Conservation (phyloP, 1,140 invertebrate species). For the Neelides sp. region DNA sequence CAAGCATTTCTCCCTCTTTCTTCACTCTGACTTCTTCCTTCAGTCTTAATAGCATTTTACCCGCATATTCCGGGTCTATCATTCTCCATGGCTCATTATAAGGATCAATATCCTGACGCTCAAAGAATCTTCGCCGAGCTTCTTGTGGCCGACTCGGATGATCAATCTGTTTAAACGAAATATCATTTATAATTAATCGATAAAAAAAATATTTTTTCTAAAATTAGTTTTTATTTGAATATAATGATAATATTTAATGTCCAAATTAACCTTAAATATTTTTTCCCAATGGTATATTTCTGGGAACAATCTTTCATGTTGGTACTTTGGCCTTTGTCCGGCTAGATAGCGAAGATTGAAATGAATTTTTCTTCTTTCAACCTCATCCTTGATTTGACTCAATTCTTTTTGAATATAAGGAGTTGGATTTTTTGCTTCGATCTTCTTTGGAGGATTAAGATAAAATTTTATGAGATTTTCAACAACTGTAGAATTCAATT, state of each 20-base stretch:
- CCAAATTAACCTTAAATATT: conserved; percentile 51
- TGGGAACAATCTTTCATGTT: conserved; percentile 45
- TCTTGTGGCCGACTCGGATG: conserved; percentile 52
- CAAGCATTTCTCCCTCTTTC: conserved; percentile 5
- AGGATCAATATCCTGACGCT: conserved; percentile 32
- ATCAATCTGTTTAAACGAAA: no score
- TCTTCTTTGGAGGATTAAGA: conserved; percentile 46
- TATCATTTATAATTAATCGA: conserved; percentile 42
- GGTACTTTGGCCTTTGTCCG: conserved; percentile 34
- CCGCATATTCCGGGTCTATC: neutral
- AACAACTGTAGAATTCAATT: conserved; percentile 68
- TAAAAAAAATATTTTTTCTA: conserved; percentile 1
- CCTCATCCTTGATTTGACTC: conserved; percentile 40
- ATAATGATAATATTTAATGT: conserved; percentile 1
- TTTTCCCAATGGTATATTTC: conserved; percentile 63
- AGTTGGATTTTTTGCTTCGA: conserved; percentile 39
- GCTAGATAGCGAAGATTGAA: conserved; percentile 49
- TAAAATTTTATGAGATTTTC: conserved; percentile 62
- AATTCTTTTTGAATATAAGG: conserved; percentile 62
- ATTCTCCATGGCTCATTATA: conserved; percentile 15
- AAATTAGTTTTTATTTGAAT: neutral
- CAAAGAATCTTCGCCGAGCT: conserved; percentile 51
- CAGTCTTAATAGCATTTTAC: conserved; percentile 2
- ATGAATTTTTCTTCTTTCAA: conserved; percentile 54
- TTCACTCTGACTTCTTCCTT: neutral